These are phyloP conservation scores for Lytechinus variegatus DNA, from an alignment of 35 echinoderm and acorn worm species.

Conservation along the genomic window DNA sequence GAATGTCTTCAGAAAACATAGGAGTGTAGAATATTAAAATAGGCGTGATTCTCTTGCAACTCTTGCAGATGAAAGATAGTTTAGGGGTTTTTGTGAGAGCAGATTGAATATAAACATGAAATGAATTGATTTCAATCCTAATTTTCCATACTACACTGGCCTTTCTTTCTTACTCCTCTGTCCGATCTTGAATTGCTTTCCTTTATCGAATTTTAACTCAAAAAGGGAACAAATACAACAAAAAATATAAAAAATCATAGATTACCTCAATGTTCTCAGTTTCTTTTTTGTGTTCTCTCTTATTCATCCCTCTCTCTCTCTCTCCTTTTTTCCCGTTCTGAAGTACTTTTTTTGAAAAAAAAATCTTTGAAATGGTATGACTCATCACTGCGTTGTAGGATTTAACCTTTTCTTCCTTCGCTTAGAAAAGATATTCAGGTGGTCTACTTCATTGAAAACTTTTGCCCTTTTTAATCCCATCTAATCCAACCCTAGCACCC, in stretches of 20 bases:
- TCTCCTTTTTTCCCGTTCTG: not conserved
- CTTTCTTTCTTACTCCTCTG: not conserved
- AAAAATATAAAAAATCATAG: no score
- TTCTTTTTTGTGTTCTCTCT: not conserved
- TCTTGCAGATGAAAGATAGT: no score
- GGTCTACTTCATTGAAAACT: not conserved
- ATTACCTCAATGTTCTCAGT: no score
- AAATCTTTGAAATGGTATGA: slow-evolving; percentile 6
- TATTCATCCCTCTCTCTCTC: not conserved
- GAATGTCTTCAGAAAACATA: not conserved
- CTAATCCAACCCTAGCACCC: not conserved
- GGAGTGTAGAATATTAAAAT: not conserved
- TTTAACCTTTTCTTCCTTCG: not conserved
- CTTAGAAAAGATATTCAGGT: not conserved
- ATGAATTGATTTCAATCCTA: not conserved
- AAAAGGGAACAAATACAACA: no score
- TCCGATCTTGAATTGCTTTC: not conserved
- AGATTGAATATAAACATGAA: not conserved
- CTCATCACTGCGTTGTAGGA: not conserved
- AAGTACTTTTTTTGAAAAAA: not conserved
- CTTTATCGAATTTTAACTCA: not conserved
- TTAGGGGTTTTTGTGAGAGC: not conserved
- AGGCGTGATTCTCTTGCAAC: not conserved
- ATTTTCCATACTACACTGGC: not conserved
- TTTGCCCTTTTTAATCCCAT: not conserved